phyloP scores from a whole-genome alignment of 2,113 vertebrate species.

The Notothenia coriiceps region DNA sequence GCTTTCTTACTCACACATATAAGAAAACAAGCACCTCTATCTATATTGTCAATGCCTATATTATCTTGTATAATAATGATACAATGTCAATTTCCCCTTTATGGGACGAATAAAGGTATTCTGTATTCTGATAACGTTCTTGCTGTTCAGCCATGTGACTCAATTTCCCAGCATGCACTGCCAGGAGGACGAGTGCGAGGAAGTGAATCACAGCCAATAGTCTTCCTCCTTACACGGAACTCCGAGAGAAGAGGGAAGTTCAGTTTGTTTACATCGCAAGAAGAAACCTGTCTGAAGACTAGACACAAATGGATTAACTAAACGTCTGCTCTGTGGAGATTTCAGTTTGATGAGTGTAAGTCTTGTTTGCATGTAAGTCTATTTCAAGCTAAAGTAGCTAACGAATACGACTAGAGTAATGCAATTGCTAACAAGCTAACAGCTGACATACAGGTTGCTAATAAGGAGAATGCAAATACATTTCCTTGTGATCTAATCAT shows the following conservation, averaged over 20 bases:
- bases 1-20: too few relatives aligned
- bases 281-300: not conserved
- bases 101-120: too few relatives aligned
- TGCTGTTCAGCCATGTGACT: conserved; percentile 11
- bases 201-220: conserved; percentile 61
- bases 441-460: not conserved
- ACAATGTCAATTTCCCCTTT: too few relatives aligned
- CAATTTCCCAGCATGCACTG: conserved; percentile 59
- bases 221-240: conserved; percentile 39
- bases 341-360: not conserved
- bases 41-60: too few relatives aligned
- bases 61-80: too few relatives aligned
- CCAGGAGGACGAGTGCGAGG: accelerated
- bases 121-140: too few relatives aligned
- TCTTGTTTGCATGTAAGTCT: conserved; percentile 46
- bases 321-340: not conserved
- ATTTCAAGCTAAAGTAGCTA: not conserved
- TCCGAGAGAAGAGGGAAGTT: conserved; percentile 68
- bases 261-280: conserved; percentile 43
- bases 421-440: conserved; percentile 12
- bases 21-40: too few relatives aligned
- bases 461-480: not conserved
- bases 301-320: not conserved
- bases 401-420: not conserved
- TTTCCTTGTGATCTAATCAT: not conserved